phyloP scores from a whole-genome alignment of 2,113 vertebrate species.

The Bothrops jararaca region DNA sequence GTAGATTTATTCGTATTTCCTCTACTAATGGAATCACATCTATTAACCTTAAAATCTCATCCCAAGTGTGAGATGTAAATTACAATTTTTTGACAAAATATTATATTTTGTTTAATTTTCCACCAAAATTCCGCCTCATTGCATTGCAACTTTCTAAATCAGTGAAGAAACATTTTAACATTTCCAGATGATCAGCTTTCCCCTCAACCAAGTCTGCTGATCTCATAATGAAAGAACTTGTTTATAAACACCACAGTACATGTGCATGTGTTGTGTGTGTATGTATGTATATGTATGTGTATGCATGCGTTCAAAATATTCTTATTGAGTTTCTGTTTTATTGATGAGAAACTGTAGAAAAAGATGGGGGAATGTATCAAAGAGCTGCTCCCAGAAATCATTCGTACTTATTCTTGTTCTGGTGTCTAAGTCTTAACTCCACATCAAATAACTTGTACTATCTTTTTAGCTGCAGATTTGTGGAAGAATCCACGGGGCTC shows the following conservation, averaged over 20 bases:
- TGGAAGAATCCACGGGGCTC: conserved; percentile 31
- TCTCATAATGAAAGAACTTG: not conserved
- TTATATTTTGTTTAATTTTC: not conserved
- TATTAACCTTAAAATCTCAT: not conserved
- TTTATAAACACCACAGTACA: not conserved
- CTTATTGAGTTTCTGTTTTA: not conserved
- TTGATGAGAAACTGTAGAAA: conserved; percentile 2
- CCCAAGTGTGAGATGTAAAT: not conserved
- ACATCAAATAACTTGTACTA: conserved; percentile 46
- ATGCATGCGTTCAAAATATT: conserved; percentile 13
- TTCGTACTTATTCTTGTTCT: conserved; percentile 6
- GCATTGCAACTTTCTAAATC: not conserved
- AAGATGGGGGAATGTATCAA: not conserved
- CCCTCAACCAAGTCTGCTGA: not conserved
- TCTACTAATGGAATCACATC: not conserved
- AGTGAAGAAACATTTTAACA: not conserved
- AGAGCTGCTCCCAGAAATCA: not conserved
- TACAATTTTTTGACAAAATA: not conserved
- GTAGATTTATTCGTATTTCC: not conserved
- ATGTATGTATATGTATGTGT: not conserved
- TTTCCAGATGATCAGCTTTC: not conserved
- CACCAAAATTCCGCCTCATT: not conserved
- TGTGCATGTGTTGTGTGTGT: too few species aligned
- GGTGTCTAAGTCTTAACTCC: conserved; percentile 36
- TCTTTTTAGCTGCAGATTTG: conserved; percentile 54